Base-by-base conservation (phyloP, 2,797 vertebrate genomes). In the Helicolenus hilgendorfi region DNA sequence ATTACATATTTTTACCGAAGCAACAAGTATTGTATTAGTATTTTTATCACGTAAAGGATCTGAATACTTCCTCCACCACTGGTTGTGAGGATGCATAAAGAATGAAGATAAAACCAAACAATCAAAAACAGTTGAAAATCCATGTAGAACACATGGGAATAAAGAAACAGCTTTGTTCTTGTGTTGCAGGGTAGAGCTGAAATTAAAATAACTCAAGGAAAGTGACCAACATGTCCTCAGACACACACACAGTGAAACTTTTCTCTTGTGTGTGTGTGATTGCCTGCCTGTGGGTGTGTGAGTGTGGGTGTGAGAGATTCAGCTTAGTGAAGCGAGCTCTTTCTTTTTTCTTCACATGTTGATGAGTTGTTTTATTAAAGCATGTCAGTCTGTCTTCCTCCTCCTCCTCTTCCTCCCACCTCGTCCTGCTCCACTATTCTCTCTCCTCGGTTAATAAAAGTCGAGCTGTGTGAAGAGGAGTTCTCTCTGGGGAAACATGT, bases 291-390 rank as follows among this genome's bases (percentile, higher is more conserved):
- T 85, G 84, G 55, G 88, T 65, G 73, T 45, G 78, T 59, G 77
- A n/a, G 11, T 55, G 81, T 89, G 78, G 82, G 80, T 41, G 77
- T 67, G 73, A 76, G 79, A 77, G 72, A 75, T 86, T 79, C 24
- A 33, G 33, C 35, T 69, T 18, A 82, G 56, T 4, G 26, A 68
- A 69, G 64, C 24, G 0, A 38, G 58, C 38, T 58, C 62, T 71
- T 72, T 74, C 31, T 83, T 59, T 35, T 74, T 24, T 65, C 26
- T 53, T 20, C 27, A 68, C 18, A 11, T 4, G 7, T 69, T 78
- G 41, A 26, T 55, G 20, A 84, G 45, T 68, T 83, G 63, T 84
- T 80, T 87, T 82, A 81, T 85, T 70, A 60, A 88, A 85, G 67
- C 74, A 29, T 29, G 59, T 89, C 88, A 83, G 62, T 75, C 72